Evolutionary conservation across 2,797 vertebrate genomes (phyloP).

Genomic region (Coccyzus lansbergi): DNA sequence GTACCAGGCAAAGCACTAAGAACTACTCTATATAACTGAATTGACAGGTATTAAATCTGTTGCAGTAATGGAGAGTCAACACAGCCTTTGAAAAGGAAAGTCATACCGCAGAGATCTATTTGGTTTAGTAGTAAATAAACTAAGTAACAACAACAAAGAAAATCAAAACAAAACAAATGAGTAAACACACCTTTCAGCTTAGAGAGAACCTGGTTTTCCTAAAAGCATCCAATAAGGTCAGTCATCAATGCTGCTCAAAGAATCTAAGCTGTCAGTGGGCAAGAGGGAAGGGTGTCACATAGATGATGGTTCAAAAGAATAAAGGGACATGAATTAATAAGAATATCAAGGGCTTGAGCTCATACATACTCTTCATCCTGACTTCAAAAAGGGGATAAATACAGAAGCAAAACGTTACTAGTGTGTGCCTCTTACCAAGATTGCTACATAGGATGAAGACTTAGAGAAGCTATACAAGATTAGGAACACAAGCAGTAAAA

Average conservation of each 20-base stretch:
- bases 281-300: background rate
- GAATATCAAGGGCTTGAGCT: background rate
- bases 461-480: background rate
- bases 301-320: background rate
- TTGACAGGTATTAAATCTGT: background rate
- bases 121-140: background rate
- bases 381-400: background rate
- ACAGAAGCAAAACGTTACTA: background rate
- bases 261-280: background rate
- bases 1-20: background rate
- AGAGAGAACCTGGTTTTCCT: background rate
- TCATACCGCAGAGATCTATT: background rate
- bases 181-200: background rate
- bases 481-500: background rate
- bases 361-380: background rate
- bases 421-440: background rate
- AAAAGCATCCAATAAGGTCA: background rate
- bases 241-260: background rate
- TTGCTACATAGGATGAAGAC: background rate
- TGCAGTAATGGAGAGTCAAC: background rate
- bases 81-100: background rate
- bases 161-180: background rate
- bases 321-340: background rate
- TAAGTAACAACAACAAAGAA: background rate
- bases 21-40: background rate